phyloP scores from a whole-genome alignment of 2,888 invertebrate genomes.

The Arctia plantaginis region DNA sequence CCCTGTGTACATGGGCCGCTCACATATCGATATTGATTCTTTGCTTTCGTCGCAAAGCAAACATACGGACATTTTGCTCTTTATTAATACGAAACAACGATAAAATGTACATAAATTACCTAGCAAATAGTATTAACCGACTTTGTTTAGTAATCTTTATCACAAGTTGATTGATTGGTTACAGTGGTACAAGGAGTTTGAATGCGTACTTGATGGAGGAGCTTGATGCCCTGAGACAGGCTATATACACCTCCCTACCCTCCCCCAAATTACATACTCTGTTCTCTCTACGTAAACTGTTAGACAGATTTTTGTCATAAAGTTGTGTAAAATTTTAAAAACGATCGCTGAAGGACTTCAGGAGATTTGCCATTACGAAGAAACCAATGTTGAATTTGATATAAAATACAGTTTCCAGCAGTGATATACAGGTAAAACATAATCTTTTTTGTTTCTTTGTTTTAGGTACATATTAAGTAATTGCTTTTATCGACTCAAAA shows the following conservation, averaged over 20 bases:
- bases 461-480: no score
- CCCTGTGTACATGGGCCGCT: constrained; percentile 26
- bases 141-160: constrained; percentile 11
- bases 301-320: no score
- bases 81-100: constrained; percentile 51
- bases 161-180: background rate
- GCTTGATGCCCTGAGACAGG: no score
- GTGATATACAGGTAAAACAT: no score
- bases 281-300: background rate
- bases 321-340: no score
- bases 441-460: no score
- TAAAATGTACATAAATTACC: constrained; percentile 25
- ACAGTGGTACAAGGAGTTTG: background rate
- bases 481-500: no score
- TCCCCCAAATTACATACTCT: background rate
- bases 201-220: no score
- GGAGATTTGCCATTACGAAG: no score
- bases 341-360: no score
- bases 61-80: constrained; percentile 51
- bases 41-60: constrained; percentile 45
- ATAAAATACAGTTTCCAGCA: no score
- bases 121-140: constrained; percentile 33
- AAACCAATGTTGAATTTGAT: no score
- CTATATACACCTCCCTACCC: background rate
- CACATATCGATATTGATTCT: constrained; percentile 54